phyloP scores from a whole-genome alignment of 2,797 vertebrate species.

The Crenuchus spilurus region DNA sequence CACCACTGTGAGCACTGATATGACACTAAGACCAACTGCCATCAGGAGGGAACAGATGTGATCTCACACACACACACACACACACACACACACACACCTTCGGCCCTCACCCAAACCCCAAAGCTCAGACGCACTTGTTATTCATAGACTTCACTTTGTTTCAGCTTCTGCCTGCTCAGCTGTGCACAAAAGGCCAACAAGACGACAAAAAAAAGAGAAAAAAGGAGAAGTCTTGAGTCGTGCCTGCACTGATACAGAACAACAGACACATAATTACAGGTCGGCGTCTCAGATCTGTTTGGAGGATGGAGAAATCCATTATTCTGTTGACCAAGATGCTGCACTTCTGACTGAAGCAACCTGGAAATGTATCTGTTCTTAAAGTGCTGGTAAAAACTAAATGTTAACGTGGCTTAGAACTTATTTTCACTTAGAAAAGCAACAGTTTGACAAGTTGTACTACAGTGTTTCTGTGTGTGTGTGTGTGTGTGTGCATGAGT shows the following conservation, averaged over 20 bases:
- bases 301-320: conserved; percentile 51
- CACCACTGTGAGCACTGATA: not conserved
- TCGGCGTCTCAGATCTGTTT: conserved; percentile 61
- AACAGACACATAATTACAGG: conserved; percentile 45
- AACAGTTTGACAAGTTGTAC: no score
- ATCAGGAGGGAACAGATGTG: conserved; percentile 10
- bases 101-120: not conserved
- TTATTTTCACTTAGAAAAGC: no score
- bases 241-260: conserved; percentile 32
- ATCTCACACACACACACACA: not conserved
- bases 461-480: no score
- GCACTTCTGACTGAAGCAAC: conserved; percentile 63
- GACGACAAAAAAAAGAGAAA: conserved; percentile 32
- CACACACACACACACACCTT: not conserved
- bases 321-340: conserved; percentile 47
- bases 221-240: not conserved
- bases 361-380: no score
- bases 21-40: not conserved
- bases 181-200: conserved; percentile 52
- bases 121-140: conserved; percentile 58
- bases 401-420: no score
- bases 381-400: no score
- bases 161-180: conserved; percentile 53
- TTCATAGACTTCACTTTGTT: conserved; percentile 61
- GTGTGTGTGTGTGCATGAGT: no score